Base-by-base conservation (phyloP, 2,888 invertebrate genomes). In the Ephialtes manifestator region DNA sequence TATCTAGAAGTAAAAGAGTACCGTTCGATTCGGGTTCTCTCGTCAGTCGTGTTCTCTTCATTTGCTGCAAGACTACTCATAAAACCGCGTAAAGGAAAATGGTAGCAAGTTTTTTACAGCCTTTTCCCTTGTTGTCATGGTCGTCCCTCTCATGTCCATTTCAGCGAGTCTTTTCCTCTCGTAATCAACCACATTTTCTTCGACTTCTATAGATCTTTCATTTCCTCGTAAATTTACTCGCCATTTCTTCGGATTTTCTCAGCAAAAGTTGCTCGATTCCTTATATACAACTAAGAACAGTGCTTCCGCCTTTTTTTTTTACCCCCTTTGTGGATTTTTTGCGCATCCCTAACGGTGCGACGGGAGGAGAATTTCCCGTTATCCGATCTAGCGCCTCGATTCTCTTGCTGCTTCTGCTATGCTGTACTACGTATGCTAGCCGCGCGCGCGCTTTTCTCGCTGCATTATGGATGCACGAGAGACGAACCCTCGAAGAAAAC, bases 391-490 rank as follows among this genome's bases (percentile, higher is more conserved):
- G 65, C 28, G 48, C 48, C 18, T 77, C 31, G 71, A 67, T 81
- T 13, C 46, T 31, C 8, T 15, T 55, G 24, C 24, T 24, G 24
- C 24, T 24, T 2, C 24, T 24, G 1, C 24, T 24, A 24, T 65
- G 39, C 18, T 39, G 43, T 39, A 7, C 5, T 24, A 10, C 55
- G 88, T 81, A 76, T 75, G 83, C 87, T 87, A 88, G 89, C 88
- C 90, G 90, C 89, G 83, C 88, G 87, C 65, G 83, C 88, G 87
- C 67, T 83, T 83, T 86, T 83, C 83, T 89, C 84, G 83, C 85
- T 89, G 88, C 87, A 91, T 91, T 91, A 91, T 91, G 91, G 89
- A 90, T 91, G 84, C 87, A 86, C 86, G 86, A 24, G 75, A 85
- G 79, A 71, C 71, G 82, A 72, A 53, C 72, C 76, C 70, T 68